Percentiles rank a stretch among this genome's conserved stretches.
phyloP scores from a whole-genome alignment of 1,140 invertebrate genomes.

The Zaprionus taronus region DNA sequence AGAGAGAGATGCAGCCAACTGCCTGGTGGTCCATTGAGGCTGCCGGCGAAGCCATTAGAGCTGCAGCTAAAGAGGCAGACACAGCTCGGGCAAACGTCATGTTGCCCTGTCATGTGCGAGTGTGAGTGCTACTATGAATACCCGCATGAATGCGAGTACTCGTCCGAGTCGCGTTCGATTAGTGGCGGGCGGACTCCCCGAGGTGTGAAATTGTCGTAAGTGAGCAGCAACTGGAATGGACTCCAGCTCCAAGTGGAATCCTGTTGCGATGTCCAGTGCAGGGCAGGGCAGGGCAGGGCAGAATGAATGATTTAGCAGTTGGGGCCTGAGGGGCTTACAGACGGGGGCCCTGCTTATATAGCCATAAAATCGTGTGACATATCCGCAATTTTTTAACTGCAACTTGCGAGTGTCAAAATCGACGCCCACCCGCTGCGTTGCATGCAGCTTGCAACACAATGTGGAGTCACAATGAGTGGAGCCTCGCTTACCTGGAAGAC shows the following conservation, averaged over 20 bases:
- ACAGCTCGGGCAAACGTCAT: constrained; percentile 46
- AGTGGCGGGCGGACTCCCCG: constrained; percentile 68
- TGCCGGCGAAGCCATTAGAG: constrained; percentile 2
- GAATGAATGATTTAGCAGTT: constrained; percentile 67
- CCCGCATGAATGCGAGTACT: constrained; percentile 2
- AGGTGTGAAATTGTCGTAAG: constrained; percentile 80
- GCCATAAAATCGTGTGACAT: constrained; percentile 83
- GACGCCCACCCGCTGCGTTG: constrained; percentile 68
- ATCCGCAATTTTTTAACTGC: constrained; percentile 81
- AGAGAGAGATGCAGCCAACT: neutral
- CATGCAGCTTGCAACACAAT: constrained; percentile 19
- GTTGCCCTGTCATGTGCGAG: constrained; percentile 42
- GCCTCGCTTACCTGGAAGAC: constrained; percentile 56
- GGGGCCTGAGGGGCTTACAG: constrained; percentile 11
- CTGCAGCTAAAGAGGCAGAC: neutral
- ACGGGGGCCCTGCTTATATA: constrained; percentile 55
- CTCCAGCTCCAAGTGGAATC: constrained; percentile 43
- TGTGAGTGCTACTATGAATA: constrained; percentile 5
- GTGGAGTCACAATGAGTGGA: constrained; percentile 16
- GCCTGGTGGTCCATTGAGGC: constrained; percentile 7
- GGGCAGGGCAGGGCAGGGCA: constrained; percentile 8
- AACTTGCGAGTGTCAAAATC: constrained; percentile 75
- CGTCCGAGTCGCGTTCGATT: constrained; percentile 9
- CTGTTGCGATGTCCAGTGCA: constrained; percentile 71
- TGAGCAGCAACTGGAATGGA: constrained; percentile 56